These are phyloP conservation scores for Tipula vernalis DNA, from an alignment of 2,888 invertebrate species.

Conservation along the genomic window DNA sequence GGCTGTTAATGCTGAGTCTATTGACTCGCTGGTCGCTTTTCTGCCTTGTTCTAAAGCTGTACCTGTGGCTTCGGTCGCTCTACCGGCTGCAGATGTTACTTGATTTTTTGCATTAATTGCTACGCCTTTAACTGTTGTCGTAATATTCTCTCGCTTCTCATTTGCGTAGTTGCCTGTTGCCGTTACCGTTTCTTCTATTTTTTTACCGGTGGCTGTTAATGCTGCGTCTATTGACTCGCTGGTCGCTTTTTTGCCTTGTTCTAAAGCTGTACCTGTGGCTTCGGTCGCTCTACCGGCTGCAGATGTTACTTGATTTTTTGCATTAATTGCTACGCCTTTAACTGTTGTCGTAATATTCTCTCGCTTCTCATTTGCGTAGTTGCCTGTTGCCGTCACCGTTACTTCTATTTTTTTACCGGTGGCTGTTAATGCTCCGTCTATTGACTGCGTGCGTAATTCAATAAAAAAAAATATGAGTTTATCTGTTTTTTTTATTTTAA, in stretches of 20 bases:
- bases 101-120: constrained; percentile 25
- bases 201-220: constrained; percentile 42
- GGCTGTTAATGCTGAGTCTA: constrained; percentile 44
- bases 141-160: constrained; percentile 40
- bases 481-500: too few relatives aligned
- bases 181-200: constrained; percentile 48
- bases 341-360: constrained; percentile 25
- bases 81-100: constrained; percentile 30
- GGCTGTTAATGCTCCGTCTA: constrained; percentile 44
- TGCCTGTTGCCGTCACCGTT: constrained; percentile 49
- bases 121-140: constrained; percentile 24
- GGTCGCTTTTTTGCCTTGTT: constrained; percentile 37
- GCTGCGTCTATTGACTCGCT: constrained; percentile 42
- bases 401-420: constrained; percentile 44
- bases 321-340: constrained; percentile 23
- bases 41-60: constrained; percentile 37
- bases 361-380: constrained; percentile 47
- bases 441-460: constrained; percentile 22
- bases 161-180: constrained; percentile 49
- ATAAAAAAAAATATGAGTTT: background rate
- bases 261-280: constrained; percentile 35
- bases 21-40: constrained; percentile 36
- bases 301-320: constrained; percentile 30
- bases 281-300: constrained; percentile 29
- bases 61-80: constrained; percentile 31